Evolutionary conservation across 2,113 vertebrate species (phyloP).

Genomic region (Centropristis striata): DNA sequence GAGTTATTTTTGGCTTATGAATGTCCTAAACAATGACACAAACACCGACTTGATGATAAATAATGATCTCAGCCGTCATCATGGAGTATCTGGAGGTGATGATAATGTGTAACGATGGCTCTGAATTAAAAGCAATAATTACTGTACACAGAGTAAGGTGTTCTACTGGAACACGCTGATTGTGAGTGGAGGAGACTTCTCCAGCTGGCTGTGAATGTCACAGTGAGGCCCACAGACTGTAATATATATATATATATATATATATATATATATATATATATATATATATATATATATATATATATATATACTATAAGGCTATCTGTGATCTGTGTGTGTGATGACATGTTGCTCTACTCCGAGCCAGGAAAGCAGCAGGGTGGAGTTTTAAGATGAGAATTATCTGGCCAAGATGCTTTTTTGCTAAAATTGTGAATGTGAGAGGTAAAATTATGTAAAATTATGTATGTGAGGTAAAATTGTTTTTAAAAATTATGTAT

Average conservation of each 20-base stretch:
- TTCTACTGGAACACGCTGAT: neutral
- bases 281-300: too few species aligned
- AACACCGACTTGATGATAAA: neutral
- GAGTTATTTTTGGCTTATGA: neutral
- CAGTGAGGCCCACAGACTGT: conserved; percentile 1
- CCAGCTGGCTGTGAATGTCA: conserved; percentile 37
- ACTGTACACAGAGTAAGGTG: neutral
- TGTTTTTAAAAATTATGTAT: too few species aligned
- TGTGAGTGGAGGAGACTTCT: neutral
- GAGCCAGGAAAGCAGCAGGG: conserved; percentile 36
- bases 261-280: too few species aligned
- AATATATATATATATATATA: too few species aligned
- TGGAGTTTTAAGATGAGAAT: conserved; percentile 34
- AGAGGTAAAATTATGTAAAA: too few species aligned
- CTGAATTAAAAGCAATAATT: neutral
- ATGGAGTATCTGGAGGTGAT: neutral
- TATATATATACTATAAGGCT: conserved; percentile 23
- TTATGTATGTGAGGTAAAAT: too few species aligned
- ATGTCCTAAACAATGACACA: conserved; percentile 1
- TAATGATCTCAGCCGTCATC: conserved; percentile 1
- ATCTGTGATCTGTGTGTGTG: conserved; percentile 37
- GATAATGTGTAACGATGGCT: neutral
- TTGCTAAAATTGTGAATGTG: too few species aligned
- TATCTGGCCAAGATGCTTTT: conserved; percentile 48
- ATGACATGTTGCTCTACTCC: conserved; percentile 33